Evolutionary conservation across 2,888 invertebrate genomes (phyloP).

Genomic region (Nasonia oneida): DNA sequence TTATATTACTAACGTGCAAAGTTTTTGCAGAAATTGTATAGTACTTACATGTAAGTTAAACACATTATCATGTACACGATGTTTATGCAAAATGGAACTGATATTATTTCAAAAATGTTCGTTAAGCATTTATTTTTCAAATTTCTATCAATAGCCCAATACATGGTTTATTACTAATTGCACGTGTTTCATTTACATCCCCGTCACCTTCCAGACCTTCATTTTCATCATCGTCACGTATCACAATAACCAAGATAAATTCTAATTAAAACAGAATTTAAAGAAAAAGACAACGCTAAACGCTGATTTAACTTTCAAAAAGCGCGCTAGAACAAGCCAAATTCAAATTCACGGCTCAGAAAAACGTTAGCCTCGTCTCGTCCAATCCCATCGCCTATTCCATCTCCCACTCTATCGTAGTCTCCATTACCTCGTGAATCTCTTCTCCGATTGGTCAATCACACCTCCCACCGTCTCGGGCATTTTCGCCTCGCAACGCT

Average conservation of each 20-base stretch:
- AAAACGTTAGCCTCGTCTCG: neutral
- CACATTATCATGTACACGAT: neutral
- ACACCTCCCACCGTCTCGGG: neutral
- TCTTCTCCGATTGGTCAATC: neutral
- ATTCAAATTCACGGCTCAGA: neutral
- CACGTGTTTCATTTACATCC: neutral
- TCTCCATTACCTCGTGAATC: neutral
- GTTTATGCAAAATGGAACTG: slow-evolving; percentile 41
- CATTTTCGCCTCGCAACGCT: neutral
- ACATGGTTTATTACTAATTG: slow-evolving; percentile 41
- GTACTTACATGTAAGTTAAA: slow-evolving; percentile 61
- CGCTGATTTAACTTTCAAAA: neutral
- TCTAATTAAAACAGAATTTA: no score
- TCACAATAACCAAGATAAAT: no score
- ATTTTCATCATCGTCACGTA: no score
- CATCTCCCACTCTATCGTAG: neutral
- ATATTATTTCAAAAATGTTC: slow-evolving; percentile 42
- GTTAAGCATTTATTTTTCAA: slow-evolving; percentile 56
- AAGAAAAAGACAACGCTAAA: no score
- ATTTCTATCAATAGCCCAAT: slow-evolving; percentile 44
- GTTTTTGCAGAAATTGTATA: slow-evolving; percentile 59
- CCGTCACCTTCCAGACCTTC: neutral
- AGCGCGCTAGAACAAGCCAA: neutral
- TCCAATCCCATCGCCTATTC: neutral
- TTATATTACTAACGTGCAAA: slow-evolving; percentile 18